Percentiles rank a stretch among this genome's conserved stretches.
These are phyloP conservation scores for Drosophila arizonae DNA, from an alignment of 1,140 invertebrate genomes.

Conservation along the genomic window DNA sequence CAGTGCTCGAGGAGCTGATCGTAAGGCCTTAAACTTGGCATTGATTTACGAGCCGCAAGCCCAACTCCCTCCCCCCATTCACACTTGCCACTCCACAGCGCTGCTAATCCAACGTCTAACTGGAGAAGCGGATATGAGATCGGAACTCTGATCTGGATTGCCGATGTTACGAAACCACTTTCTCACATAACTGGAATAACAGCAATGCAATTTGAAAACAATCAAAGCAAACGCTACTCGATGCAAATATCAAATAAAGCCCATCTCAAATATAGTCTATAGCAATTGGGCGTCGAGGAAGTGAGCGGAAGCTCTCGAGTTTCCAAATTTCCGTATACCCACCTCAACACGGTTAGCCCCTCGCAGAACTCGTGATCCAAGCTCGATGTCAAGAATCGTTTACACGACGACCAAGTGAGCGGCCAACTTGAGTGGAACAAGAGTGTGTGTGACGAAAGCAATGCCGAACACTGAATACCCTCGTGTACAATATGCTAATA, in stretches of 20 bases:
- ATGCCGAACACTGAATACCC: conserved; percentile 8
- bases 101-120: neutral
- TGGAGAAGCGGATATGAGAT: conserved; percentile 30
- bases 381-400: neutral
- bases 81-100: neutral
- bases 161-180: conserved; percentile 29
- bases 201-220: conserved; percentile 22
- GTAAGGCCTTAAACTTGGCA: conserved; percentile 67
- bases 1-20: conserved; percentile 19
- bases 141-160: conserved; percentile 23
- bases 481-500: neutral
- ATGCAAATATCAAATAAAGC: neutral
- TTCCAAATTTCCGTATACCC: conserved; percentile 31
- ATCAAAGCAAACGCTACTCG: conserved; percentile 29
- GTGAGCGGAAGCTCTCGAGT: conserved; percentile 30
- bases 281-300: conserved; percentile 31
- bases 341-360: neutral
- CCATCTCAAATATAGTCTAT: neutral
- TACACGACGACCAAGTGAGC: conserved; percentile 15
- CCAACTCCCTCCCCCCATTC: neutral
- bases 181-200: conserved; percentile 37
- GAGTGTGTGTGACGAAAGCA: too few relatives aligned
- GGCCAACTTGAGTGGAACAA: neutral
- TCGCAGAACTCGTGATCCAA: conserved; percentile 4
- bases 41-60: conserved; percentile 42